These are phyloP conservation scores for Megamerina dolium DNA, from an alignment of 2,888 invertebrate genomes.

Conservation along the genomic window DNA sequence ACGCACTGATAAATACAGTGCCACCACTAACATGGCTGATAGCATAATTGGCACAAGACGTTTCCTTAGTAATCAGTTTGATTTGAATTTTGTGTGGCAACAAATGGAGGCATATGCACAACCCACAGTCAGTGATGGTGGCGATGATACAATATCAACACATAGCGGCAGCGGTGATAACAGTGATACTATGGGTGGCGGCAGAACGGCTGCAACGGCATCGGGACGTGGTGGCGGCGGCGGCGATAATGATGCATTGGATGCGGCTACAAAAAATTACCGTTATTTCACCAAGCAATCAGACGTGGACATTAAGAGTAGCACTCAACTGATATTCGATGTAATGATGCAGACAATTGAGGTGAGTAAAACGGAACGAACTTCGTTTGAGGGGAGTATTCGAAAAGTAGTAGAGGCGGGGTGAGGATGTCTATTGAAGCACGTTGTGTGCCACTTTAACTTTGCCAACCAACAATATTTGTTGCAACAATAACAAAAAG, in stretches of 20 bases:
- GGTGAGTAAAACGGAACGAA: constrained; percentile 40
- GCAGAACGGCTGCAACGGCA: constrained; percentile 2
- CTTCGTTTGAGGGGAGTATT: too few relatives aligned
- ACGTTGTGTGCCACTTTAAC: too few relatives aligned
- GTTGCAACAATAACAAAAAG: too few relatives aligned
- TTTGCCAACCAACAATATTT: too few relatives aligned
- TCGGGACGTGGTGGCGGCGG: constrained; percentile 9
- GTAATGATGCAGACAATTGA: constrained; percentile 70
- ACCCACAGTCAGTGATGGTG: constrained; percentile 1
- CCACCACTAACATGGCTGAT: constrained; percentile 23
- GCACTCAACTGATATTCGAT: constrained; percentile 86
- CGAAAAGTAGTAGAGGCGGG: background rate
- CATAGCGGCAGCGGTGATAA: constrained; percentile 5
- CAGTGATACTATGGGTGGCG: background rate
- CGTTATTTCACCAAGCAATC: constrained; percentile 50
- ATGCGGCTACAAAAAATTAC: constrained; percentile 41
- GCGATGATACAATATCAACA: background rate
- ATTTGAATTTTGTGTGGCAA: constrained; percentile 49
- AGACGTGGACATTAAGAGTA: constrained; percentile 84
- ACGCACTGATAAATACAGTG: background rate
- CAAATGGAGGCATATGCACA: constrained; percentile 40
- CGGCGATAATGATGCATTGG: constrained; percentile 19
- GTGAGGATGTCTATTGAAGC: background rate
- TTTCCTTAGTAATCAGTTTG: constrained; percentile 48
- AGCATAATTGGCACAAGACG: constrained; percentile 45